These are phyloP conservation scores for Sebastes trivittatus DNA, from an alignment of 2,797 vertebrate species.

Conservation along the genomic window DNA sequence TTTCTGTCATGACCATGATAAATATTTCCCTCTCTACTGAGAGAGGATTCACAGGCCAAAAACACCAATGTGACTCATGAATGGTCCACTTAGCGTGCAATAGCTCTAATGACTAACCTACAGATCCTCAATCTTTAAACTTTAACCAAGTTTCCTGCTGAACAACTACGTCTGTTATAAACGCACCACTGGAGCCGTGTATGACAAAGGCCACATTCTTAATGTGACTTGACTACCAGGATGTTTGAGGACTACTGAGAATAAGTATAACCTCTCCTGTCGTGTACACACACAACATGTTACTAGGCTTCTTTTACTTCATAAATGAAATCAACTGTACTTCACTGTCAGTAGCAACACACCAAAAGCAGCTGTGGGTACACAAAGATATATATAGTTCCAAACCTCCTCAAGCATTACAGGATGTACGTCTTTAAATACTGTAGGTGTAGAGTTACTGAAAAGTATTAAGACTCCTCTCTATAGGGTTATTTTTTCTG, in stretches of 20 bases:
- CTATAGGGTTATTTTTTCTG: background rate
- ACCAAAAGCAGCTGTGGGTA: background rate
- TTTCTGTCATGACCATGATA: background rate
- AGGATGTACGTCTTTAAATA: background rate
- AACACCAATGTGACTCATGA: constrained; percentile 4
- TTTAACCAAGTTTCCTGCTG: background rate
- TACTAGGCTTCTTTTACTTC: background rate
- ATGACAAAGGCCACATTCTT: background rate
- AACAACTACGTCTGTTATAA: background rate
- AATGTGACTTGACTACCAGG: background rate
- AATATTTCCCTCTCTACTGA: background rate
- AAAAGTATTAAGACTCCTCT: background rate
- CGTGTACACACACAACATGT: background rate
- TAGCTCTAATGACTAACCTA: background rate
- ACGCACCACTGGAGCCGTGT: background rate
- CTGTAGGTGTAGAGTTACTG: background rate
- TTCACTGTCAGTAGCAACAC: background rate
- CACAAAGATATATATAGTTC: background rate
- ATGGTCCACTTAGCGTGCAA: constrained; percentile 13
- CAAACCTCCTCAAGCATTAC: background rate
- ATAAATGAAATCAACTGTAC: background rate
- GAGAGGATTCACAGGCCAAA: background rate
- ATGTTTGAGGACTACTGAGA: background rate
- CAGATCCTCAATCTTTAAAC: background rate
- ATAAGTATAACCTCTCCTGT: background rate